phyloP scores from a whole-genome alignment of 2,113 vertebrate species.

The Penelope pileata region DNA sequence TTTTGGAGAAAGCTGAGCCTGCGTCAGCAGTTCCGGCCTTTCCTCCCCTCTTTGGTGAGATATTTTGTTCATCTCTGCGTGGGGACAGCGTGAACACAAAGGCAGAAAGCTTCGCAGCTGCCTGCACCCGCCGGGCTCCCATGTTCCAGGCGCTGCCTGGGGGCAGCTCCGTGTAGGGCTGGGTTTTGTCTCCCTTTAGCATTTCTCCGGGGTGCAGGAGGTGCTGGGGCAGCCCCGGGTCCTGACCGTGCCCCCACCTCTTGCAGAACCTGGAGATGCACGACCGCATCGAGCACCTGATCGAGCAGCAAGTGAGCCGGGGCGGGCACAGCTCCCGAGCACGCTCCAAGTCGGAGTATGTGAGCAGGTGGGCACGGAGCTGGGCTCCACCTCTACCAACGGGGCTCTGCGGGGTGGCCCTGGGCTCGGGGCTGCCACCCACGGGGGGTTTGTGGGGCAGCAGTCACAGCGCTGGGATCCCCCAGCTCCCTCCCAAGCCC shows the following conservation, averaged over 20 bases:
- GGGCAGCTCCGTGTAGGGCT: background rate
- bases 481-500: too few species aligned
- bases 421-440: rapidly evolving
- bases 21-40: rapidly evolving
- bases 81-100: background rate
- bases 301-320: slow-evolving; percentile 81
- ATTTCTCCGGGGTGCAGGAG: too few species aligned
- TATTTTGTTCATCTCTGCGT: background rate
- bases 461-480: background rate
- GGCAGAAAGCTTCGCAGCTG: background rate
- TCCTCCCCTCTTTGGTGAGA: background rate
- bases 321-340: slow-evolving; percentile 61
- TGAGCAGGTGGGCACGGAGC: slow-evolving; percentile 80
- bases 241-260: background rate
- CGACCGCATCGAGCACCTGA: slow-evolving; percentile 90
- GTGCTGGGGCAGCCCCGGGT: rapidly evolving
- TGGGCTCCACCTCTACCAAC: rapidly evolving
- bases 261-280: slow-evolving; percentile 92
- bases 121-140: background rate
- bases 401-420: background rate
- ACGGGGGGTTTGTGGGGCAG: rapidly evolving
- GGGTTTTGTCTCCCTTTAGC: background rate
- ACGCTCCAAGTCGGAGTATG: slow-evolving; percentile 80
- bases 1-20: background rate
- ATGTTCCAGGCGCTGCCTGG: background rate